A percentile compares a stretch with the other conserved stretches of the same genome.
phyloP scores from a whole-genome alignment of 2,797 vertebrate genomes.

The Octomys mimax region DNA sequence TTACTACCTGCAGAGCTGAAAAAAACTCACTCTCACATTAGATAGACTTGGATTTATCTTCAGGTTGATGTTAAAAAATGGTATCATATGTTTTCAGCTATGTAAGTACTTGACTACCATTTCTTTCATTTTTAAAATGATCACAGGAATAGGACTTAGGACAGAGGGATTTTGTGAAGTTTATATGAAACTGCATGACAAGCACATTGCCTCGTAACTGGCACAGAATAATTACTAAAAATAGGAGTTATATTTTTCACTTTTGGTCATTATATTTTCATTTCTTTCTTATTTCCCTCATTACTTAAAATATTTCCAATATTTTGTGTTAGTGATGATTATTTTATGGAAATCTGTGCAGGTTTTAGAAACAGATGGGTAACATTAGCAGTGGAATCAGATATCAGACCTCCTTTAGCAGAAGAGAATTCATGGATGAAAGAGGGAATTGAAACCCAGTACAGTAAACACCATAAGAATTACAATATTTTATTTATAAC shows the following conservation, averaged over 20 bases:
- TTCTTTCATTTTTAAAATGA: constrained; percentile 50
- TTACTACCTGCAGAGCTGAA: background rate
- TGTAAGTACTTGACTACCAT: background rate
- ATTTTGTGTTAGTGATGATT: background rate
- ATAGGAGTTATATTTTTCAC: background rate
- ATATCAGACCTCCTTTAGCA: background rate
- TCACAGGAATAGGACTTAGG: background rate
- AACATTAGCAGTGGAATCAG: background rate
- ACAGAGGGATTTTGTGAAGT: background rate
- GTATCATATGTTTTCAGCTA: background rate
- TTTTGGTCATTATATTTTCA: background rate
- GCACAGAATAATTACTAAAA: background rate
- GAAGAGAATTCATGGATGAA: background rate
- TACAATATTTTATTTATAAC: background rate
- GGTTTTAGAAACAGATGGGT: background rate
- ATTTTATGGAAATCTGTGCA: background rate
- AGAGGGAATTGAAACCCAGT: background rate
- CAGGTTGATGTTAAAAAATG: background rate
- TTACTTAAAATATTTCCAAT: background rate
- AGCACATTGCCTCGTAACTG: background rate
- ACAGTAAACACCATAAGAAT: background rate
- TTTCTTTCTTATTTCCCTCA: background rate
- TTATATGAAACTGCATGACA: background rate
- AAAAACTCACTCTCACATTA: constrained; percentile 50
- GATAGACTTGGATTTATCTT: background rate